Evolutionary conservation across 2,113 vertebrate species (phyloP).

Genomic region (Dunckerocampus dactyliophorus): DNA sequence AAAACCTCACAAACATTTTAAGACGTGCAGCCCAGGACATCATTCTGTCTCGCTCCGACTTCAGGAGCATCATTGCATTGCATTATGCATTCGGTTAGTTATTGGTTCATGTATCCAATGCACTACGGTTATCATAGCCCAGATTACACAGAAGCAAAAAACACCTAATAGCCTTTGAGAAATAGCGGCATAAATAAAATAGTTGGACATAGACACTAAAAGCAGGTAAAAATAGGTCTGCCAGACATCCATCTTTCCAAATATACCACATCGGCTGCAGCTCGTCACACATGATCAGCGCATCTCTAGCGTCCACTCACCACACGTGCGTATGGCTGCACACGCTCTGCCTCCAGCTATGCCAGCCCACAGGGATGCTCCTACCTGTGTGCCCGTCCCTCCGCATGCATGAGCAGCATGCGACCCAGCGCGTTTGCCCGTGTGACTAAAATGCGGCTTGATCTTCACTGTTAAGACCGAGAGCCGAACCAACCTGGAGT

Average conservation of each 20-base stretch:
- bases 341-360: slow-evolving; percentile 26
- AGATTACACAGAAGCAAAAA: neutral
- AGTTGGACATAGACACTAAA: neutral
- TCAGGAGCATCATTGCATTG: neutral
- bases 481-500: slow-evolving; percentile 60
- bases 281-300: slow-evolving; percentile 7
- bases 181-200: neutral
- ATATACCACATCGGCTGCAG: slow-evolving; percentile 9
- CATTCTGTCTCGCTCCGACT: neutral
- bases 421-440: slow-evolving; percentile 30
- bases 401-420: slow-evolving; percentile 35
- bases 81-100: too few relatives aligned
- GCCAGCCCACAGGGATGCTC: slow-evolving; percentile 39
- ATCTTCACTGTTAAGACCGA: slow-evolving; percentile 52
- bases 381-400: slow-evolving; percentile 35
- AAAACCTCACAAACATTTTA: slow-evolving; percentile 5
- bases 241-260: neutral
- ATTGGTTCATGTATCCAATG: too few relatives aligned
- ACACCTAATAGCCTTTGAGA: too few relatives aligned
- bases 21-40: slow-evolving; percentile 3
- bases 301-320: slow-evolving; percentile 30
- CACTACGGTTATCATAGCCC: too few relatives aligned
- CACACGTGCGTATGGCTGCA: too few relatives aligned
- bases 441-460: slow-evolving; percentile 32
- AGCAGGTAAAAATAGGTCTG: neutral